Percentiles rank a stretch among this genome's conserved stretches.
These are phyloP conservation scores for Rhingia rostrata DNA, from an alignment of 2,888 invertebrate species.

Conservation along the genomic window DNA sequence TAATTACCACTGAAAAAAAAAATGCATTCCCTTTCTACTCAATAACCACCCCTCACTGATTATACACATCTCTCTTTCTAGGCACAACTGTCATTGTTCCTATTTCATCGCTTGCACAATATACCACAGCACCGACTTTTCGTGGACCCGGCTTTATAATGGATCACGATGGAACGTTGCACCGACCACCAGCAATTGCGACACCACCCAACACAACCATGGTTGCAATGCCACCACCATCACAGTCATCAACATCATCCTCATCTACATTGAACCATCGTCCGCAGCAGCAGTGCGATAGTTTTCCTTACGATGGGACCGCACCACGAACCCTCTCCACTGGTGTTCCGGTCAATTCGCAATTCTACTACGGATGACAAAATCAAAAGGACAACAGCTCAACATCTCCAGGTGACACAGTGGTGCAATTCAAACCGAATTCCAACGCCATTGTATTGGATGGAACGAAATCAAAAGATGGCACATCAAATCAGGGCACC, in stretches of 20 bases:
- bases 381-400: conserved; percentile 71
- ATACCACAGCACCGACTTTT: conserved; percentile 81
- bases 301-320: conserved; percentile 81
- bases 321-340: conserved; percentile 82
- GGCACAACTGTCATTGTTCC: conserved; percentile 80
- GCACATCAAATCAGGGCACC: conserved; percentile 51
- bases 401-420: conserved; percentile 10
- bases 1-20: too few species aligned
- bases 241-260: conserved; percentile 61
- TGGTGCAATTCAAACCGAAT: conserved; percentile 51
- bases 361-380: conserved; percentile 83
- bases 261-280: conserved; percentile 74
- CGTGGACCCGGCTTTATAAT: conserved; percentile 80
- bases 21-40: neutral
- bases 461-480: conserved; percentile 62
- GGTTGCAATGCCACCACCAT: conserved; percentile 58
- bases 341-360: conserved; percentile 81
- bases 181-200: conserved; percentile 78
- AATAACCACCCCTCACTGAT: neutral
- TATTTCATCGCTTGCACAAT: conserved; percentile 80
- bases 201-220: conserved; percentile 77
- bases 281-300: conserved; percentile 75
- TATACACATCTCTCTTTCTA: conserved; percentile 62
- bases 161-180: conserved; percentile 79
- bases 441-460: conserved; percentile 62